phyloP scores from a whole-genome alignment of 2,113 vertebrate species.

The Delphinapterus leucas region DNA sequence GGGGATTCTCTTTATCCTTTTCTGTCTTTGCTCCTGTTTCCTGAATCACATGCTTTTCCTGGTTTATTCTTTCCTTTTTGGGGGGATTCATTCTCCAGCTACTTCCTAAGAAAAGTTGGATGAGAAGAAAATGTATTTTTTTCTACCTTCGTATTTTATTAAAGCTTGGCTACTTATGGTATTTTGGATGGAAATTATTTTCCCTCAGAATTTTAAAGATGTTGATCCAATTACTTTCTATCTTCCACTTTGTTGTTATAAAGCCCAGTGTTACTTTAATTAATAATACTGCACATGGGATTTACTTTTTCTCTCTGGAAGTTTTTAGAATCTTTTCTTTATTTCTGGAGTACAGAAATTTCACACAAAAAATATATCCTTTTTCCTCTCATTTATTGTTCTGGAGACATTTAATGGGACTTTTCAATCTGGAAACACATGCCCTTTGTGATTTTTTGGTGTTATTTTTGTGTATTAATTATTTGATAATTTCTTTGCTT shows the following conservation, averaged over 20 bases:
- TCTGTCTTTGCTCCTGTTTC: not conserved
- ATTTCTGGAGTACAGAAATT: constrained; percentile 35
- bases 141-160: not conserved
- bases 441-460: not conserved
- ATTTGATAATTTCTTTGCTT: not conserved
- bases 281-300: not conserved
- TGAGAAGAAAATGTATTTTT: not conserved
- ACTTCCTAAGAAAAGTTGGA: not conserved
- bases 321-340: constrained; percentile 28
- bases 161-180: not conserved
- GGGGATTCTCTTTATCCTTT: not conserved
- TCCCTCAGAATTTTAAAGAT: not conserved
- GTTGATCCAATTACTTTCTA: not conserved
- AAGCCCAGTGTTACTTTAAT: not conserved
- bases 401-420: not conserved
- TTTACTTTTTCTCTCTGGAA: not conserved
- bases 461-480: not conserved
- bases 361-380: not conserved
- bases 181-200: constrained; percentile 31
- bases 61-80: not conserved
- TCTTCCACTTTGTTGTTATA: not conserved
- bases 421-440: not conserved
- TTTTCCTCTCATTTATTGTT: not conserved
- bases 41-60: not conserved
- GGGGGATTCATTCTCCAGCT: not conserved